phyloP scores from a whole-genome alignment of 2,113 vertebrate species.

The Chelonoidis abingdonii region DNA sequence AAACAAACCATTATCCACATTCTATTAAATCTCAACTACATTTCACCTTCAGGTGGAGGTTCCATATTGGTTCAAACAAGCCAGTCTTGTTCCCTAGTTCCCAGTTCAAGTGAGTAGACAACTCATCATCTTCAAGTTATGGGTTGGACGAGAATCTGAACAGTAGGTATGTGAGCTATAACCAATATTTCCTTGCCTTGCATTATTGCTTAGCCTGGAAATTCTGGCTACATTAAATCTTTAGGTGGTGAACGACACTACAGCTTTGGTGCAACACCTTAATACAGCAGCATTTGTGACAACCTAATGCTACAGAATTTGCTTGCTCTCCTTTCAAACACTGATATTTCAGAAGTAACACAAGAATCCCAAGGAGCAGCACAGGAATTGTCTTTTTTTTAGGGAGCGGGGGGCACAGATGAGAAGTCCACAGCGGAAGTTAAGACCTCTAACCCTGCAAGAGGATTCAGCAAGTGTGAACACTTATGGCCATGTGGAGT shows the following conservation, averaged over 20 bases:
- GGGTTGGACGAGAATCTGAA: neutral
- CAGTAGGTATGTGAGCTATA: accelerated
- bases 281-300: neutral
- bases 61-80: neutral
- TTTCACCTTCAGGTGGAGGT: neutral
- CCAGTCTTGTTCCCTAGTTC: neutral
- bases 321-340: neutral
- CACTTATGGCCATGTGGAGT: accelerated
- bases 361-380: neutral
- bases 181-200: neutral
- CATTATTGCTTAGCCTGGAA: neutral
- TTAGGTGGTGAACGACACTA: neutral
- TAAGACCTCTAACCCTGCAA: neutral
- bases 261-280: neutral
- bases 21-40: neutral
- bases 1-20: neutral
- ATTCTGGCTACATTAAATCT: neutral
- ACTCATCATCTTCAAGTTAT: accelerated
- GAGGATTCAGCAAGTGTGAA: neutral
- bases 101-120: neutral
- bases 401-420: neutral
- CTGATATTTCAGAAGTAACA: neutral
- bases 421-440: neutral
- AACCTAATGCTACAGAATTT: neutral
- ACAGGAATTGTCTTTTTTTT: neutral